Base-by-base conservation (phyloP, 2,113 vertebrate genomes). In the Calonectris borealis region DNA sequence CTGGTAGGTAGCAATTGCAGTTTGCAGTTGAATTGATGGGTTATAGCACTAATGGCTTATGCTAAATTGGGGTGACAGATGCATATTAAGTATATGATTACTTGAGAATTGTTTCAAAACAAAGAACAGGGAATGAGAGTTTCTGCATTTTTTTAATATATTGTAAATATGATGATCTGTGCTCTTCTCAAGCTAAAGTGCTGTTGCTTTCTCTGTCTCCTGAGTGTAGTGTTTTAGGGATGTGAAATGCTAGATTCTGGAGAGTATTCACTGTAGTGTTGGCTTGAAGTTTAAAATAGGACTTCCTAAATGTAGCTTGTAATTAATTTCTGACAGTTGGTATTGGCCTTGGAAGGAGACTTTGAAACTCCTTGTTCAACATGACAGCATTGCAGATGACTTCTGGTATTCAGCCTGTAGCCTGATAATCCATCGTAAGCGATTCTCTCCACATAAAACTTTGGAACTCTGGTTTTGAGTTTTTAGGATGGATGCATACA, bases 1-100 rank as follows among this genome's bases (percentile, higher is more conserved):
- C 99, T 4, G 98, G 99, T 99, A 75, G 25, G 98, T 96, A 83
- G 20, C 55, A 68, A 5, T 9, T 64, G 19, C 14, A 13, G 24
- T 2, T 51, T 73, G 61, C 55, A 34, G 14, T 70, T 38, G 58
- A 31, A 29, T 26, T 62, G 6, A 15, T 65, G 62, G 34, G 57
- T 2, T 31, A 24, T 6, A 61, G 52, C 36, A 18, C 51, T 82
- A 24, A 31, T 14, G 69, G 7, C 42, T 88, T 52, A 4, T n/a
- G 36, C 29, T 57, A 27, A 75, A 65, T 27, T 69, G 69, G 34
- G 49, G 8, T 68, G 60, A n/a, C 49, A 64, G 42, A 40, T 70
- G 49, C 10, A 2, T 31, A 26, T 24, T 40, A 54, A 72, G 38
- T 77, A 0, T 20, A 5, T 51, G 51, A 69, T 65, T 71, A 18